These are phyloP conservation scores for Falco novaeseelandiae DNA, from an alignment of 2,797 vertebrate species.

Conservation along the genomic window DNA sequence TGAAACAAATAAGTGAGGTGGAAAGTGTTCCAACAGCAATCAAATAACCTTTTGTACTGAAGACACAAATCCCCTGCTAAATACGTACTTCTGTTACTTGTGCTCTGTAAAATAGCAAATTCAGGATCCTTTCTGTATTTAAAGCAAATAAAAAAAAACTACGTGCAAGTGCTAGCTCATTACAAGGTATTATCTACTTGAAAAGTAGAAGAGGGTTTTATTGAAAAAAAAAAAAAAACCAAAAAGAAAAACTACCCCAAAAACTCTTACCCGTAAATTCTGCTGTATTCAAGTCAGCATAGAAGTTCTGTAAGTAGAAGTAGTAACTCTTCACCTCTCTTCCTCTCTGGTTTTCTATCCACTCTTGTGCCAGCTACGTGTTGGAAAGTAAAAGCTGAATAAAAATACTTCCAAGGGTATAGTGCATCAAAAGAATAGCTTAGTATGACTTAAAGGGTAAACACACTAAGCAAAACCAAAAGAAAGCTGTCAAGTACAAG, in stretches of 20 bases:
- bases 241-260: neutral
- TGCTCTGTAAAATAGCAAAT: neutral
- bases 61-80: neutral
- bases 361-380: conserved; percentile 76
- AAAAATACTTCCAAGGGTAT: neutral
- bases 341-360: conserved; percentile 67
- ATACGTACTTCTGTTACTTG: fast-evolving
- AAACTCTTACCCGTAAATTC: conserved; percentile 76
- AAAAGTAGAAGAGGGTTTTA: neutral
- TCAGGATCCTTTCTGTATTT: neutral
- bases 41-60: neutral
- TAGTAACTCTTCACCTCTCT: conserved; percentile 62
- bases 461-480: neutral
- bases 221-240: neutral
- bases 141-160: neutral
- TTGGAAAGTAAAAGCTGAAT: conserved; percentile 32
- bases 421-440: neutral
- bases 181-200: neutral
- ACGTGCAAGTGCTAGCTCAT: neutral
- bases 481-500: neutral
- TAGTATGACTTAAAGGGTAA: neutral
- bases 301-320: conserved; percentile 72
- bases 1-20: neutral
- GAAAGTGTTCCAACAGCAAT: neutral
- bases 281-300: conserved; percentile 70